phyloP scores from a whole-genome alignment of 2,888 invertebrate genomes.

The Galeruca laticollis region DNA sequence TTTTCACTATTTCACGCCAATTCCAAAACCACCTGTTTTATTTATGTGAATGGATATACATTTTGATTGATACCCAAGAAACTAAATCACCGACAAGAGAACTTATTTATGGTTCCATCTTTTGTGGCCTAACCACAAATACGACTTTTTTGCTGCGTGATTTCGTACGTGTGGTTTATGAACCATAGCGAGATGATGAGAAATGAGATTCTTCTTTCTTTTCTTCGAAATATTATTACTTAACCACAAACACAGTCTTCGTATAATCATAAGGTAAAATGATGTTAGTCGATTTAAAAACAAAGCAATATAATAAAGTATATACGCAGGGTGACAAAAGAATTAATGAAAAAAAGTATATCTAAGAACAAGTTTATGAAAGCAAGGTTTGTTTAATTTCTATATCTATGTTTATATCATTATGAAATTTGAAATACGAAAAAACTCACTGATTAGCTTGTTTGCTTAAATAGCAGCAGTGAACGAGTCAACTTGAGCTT shows the following conservation, averaged over 20 bases:
- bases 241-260: conserved; percentile 28
- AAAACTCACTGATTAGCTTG: too few relatives aligned
- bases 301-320: too few relatives aligned
- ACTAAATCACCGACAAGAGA: conserved; percentile 31
- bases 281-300: not conserved
- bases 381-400: too few relatives aligned
- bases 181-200: conserved; percentile 19
- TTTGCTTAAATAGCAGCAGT: too few relatives aligned
- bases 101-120: conserved; percentile 36
- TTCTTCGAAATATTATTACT: conserved; percentile 27
- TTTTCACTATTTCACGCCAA: conserved; percentile 24
- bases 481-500: too few relatives aligned
- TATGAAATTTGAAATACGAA: too few relatives aligned
- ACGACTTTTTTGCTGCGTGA: conserved; percentile 23
- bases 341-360: too few relatives aligned
- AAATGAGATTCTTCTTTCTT: conserved; percentile 21
- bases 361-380: too few relatives aligned
- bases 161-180: conserved; percentile 32
- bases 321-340: too few relatives aligned
- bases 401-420: too few relatives aligned
- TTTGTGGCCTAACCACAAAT: conserved; percentile 34
- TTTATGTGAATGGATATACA: conserved; percentile 25
- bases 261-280: conserved; percentile 17
- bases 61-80: conserved; percentile 24
- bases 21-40: conserved; percentile 29